These are phyloP conservation scores for Chrysolina haemoptera DNA, from an alignment of 2,888 invertebrate genomes.

Conservation along the genomic window DNA sequence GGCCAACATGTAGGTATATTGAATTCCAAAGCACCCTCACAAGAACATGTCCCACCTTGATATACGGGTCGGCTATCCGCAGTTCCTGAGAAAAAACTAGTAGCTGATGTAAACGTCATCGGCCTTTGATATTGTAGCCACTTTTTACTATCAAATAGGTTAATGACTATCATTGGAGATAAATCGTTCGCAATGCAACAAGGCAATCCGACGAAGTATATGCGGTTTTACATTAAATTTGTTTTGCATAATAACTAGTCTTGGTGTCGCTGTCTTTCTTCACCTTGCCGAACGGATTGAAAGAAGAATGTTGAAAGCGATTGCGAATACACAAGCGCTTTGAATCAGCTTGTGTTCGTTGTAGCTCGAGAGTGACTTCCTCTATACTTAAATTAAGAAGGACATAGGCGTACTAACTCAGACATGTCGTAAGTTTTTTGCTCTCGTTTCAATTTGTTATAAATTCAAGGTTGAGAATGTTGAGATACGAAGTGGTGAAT, in stretches of 20 bases:
- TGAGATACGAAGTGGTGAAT: no score
- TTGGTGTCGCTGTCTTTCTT: slow-evolving; percentile 24
- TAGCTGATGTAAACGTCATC: not conserved
- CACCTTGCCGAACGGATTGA: slow-evolving; percentile 15
- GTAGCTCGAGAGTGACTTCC: slow-evolving; percentile 43
- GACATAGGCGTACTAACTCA: slow-evolving; percentile 11
- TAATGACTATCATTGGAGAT: slow-evolving; percentile 19
- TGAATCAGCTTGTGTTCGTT: slow-evolving; percentile 34
- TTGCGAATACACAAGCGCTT: slow-evolving; percentile 16
- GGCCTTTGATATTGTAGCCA: not conserved
- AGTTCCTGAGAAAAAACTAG: not conserved
- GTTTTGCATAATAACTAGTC: slow-evolving; percentile 31
- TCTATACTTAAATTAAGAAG: slow-evolving; percentile 46
- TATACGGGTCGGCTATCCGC: not conserved
- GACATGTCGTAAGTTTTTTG: not conserved
- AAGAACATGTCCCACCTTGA: not conserved
- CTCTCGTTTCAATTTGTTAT: not conserved
- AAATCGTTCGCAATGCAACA: slow-evolving; percentile 9
- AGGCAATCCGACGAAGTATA: not conserved
- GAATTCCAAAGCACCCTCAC: not conserved
- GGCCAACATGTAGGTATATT: not conserved
- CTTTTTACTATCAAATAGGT: slow-evolving; percentile 21
- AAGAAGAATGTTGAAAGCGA: slow-evolving; percentile 16
- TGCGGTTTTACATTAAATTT: slow-evolving; percentile 9
- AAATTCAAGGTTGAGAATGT: no score